These are phyloP conservation scores for Procambarus virginalis DNA, from an alignment of 1,140 invertebrate genomes.

Conservation along the genomic window DNA sequence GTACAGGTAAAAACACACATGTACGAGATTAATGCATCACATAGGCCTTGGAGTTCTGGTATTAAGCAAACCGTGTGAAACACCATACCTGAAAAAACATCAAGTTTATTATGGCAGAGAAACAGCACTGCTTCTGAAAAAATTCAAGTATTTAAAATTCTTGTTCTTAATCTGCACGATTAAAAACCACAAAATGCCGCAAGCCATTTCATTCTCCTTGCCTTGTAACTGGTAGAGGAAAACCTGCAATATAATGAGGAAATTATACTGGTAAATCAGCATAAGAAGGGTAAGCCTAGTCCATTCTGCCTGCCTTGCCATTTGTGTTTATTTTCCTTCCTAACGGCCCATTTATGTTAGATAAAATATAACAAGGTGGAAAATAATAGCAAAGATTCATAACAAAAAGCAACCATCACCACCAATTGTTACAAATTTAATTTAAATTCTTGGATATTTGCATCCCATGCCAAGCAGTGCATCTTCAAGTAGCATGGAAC, in stretches of 20 bases:
- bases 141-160: too few species aligned
- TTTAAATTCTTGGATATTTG: constrained; percentile 23
- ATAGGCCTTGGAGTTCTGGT: too few species aligned
- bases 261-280: not conserved
- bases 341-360: not conserved
- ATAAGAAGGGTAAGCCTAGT: constrained; percentile 58
- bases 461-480: constrained; percentile 39
- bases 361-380: constrained; percentile 31
- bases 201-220: not conserved
- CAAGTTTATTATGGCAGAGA: too few species aligned
- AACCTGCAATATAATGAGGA: not conserved
- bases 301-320: constrained; percentile 67
- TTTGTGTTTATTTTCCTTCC: constrained; percentile 1
- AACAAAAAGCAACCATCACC: constrained; percentile 49
- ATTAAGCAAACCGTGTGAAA: too few species aligned
- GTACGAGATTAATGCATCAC: too few species aligned
- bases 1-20: too few species aligned
- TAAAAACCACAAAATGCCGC: too few species aligned
- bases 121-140: too few species aligned
- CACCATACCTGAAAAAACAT: too few species aligned
- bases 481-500: constrained; percentile 17
- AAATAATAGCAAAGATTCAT: not conserved
- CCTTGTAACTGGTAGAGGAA: not conserved
- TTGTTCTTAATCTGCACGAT: too few species aligned
- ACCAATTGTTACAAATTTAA: constrained; percentile 23